These are phyloP conservation scores for Myzus persicae DNA, from an alignment of 1,140 invertebrate species.

Conservation along the genomic window DNA sequence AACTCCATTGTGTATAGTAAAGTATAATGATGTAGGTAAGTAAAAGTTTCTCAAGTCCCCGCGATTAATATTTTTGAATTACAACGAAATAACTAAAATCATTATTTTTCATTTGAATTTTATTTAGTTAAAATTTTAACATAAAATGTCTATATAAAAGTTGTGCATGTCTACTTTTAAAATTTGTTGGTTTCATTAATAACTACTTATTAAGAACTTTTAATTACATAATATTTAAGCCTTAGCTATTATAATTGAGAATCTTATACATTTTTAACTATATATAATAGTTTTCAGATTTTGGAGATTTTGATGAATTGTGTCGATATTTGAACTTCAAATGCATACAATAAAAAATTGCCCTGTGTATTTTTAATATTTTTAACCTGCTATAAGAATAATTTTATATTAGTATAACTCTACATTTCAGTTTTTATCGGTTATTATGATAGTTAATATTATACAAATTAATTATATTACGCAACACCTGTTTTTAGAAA, in stretches of 20 bases:
- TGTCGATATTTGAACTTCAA: neutral
- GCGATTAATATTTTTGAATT: neutral
- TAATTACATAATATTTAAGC: too few species aligned
- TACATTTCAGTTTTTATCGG: neutral
- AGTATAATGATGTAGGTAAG: neutral
- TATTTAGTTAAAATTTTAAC: neutral
- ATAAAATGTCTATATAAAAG: neutral
- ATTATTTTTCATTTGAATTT: neutral
- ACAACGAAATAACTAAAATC: neutral
- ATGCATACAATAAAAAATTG: neutral
- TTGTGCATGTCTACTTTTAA: neutral
- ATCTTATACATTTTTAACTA: too few species aligned
- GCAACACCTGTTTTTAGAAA: neutral
- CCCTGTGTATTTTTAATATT: neutral
- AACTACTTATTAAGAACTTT: too few species aligned
- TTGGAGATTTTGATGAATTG: neutral
- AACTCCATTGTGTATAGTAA: neutral
- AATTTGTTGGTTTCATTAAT: too few species aligned
- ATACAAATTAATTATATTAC: neutral
- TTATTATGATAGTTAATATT: neutral
- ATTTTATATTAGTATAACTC: neutral
- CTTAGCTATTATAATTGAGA: too few species aligned
- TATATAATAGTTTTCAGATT: too few species aligned
- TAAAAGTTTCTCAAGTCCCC: neutral
- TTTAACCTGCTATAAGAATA: neutral